Evolutionary conservation across 2,888 invertebrate species (phyloP), one percentile per base, ranked within the genome.

Genomic region (Proisotoma minuta): DNA sequence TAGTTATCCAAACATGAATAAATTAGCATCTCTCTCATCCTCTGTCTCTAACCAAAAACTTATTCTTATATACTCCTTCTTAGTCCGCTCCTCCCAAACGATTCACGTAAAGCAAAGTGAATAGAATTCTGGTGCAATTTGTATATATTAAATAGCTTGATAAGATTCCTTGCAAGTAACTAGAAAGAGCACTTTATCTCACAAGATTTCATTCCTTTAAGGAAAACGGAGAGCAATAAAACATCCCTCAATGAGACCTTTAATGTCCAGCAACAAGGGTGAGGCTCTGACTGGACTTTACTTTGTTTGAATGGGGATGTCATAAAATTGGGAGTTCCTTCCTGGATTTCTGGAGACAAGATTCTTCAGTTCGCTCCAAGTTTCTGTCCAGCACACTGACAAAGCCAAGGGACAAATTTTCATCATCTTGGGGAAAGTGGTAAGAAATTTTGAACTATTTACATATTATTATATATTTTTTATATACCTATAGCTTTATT

Each of bases 231-330:
- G 43, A 43, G 43, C 18, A 43, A 43, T 43, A 43, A 43, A 43
- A 43, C 43, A n/a, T n/a, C n/a, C n/a, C 18, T 43, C 18, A 43
- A 43, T 4, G 20, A 43, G 18, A 43, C 43, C 43, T 43, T 43
- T 43, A 43, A 43, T 43, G 18, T 43, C 10, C 18, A 43, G 20
- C 15, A 10, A 15, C 34, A 8, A 34, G 34, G 34, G 8, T 34
- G 8, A 34, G 34, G 34, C 8, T 15, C 34, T 20, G 20, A n/a
- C 43, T 43, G 4, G 4, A 15, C 20, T 20, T n/a, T 4, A 43
- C 43, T 43, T n/a, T n/a, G n/a, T n/a, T n/a, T 43, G 43, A 43
- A 43, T 43, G 43, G 43, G 43, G 18, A 43, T 43, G 43, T 43
- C 43, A 43, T 43, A 43, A 43, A 43, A 43, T 43, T 43, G 10